Evolutionary conservation across 2,888 invertebrate species (phyloP).

Genomic region (Hypolimnas misippus): DNA sequence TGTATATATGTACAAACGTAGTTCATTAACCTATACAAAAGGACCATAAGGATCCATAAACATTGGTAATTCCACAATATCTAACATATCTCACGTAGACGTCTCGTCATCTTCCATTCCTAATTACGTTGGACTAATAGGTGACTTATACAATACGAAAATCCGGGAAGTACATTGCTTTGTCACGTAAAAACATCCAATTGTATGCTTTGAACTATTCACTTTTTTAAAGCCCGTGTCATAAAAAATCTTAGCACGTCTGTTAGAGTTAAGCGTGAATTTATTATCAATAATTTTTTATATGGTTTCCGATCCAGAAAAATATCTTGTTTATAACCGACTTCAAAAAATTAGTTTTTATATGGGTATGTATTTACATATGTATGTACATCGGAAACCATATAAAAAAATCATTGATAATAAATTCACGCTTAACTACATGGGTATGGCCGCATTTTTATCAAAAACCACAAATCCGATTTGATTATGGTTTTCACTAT

Average conservation of each 20-base stretch:
- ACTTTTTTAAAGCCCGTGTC: not conserved
- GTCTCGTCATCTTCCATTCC: slow-evolving; percentile 26
- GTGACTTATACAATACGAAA: slow-evolving; percentile 23
- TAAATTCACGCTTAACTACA: no score
- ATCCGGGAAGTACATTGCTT: slow-evolving; percentile 36
- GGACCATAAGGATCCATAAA: not conserved
- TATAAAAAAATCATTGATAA: not conserved
- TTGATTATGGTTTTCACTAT: no score
- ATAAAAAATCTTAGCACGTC: no score
- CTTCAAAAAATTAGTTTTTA: no score
- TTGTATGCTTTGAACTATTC: not conserved
- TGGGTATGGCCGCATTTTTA: no score
- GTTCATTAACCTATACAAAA: not conserved
- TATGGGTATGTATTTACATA: no score
- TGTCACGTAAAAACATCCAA: slow-evolving; percentile 19
- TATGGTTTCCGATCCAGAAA: not conserved
- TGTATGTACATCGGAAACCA: no score
- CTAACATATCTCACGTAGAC: slow-evolving; percentile 35
- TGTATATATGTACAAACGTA: no score
- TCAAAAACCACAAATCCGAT: no score
- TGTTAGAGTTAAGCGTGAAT: not conserved
- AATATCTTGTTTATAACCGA: not conserved
- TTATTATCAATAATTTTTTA: not conserved
- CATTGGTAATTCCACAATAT: not conserved
- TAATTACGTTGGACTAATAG: slow-evolving; percentile 20